Evolutionary conservation across 2,113 vertebrate species (phyloP), one percentile per base, ranked within the genome.

Genomic region (Leucopsar rothschildi): DNA sequence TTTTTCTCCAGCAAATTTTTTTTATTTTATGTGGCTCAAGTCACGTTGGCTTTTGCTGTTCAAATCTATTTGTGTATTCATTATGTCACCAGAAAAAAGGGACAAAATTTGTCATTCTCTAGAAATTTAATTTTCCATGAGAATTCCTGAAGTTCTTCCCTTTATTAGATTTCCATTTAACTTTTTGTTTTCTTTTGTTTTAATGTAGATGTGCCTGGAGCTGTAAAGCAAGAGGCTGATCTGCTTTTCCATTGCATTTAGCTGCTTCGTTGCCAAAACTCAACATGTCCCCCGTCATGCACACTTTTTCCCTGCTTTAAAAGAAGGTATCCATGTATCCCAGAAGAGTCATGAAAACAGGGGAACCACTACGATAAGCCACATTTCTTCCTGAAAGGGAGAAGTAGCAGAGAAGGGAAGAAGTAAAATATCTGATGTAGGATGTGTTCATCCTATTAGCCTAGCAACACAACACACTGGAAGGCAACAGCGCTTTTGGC

Each of bases 401-500:
- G 44, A 95, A 78, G 49, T 27, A 86, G 56, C 40, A 90, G 52
- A 71, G 64, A 27, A 88, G 35, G 68, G 56, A 84, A 84, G 37
- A 81, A 53, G 60, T 53, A 37, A 95, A 95, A 94, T 84, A 0
- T 0, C 59, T 87, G 69, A 44, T 1, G 15, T 69, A 75, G 83
- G 39, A 86, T 82, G 72, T 78, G 35, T 90, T 93, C 93, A 95
- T 90, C 86, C 42, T 90, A 94, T 88, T 88, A 96, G 80, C 90
- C 72, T 96, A 90, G 93, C 94, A 96, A 96, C 91, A 82, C 93
- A 96, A 93, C 61, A 81, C 59, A 37, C 8, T 49, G 61, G 22
- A 91, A 80, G 40, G 65, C 65, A 95, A 69, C 44, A 88, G 49
- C 0, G 1, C 66, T 71, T 29, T 86, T 0, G 0, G 42, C 61